A percentile compares a stretch with the other conserved stretches of the same genome.
Conservation (phyloP, 2,888 invertebrate genomes). For the Coenonympha glycerion region DNA sequence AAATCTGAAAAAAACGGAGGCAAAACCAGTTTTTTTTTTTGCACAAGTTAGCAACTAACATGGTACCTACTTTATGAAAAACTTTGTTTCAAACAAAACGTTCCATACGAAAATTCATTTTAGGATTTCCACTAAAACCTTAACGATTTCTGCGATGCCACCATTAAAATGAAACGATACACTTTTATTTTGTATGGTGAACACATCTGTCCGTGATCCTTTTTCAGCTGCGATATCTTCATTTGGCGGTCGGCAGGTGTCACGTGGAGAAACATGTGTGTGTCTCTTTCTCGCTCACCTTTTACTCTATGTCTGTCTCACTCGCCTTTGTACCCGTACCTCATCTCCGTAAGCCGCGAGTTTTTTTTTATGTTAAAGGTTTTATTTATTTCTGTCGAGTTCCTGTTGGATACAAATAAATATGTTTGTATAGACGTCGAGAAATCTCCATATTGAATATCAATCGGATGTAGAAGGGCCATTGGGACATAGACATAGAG, state of each 20-base stretch:
- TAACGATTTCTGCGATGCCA: constrained; percentile 2
- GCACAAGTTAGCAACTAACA: no score
- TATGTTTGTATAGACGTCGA: constrained; percentile 36
- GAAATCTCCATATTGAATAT: constrained; percentile 24
- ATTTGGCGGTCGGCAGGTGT: constrained; percentile 75
- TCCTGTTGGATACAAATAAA: constrained; percentile 56
- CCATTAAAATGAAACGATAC: constrained; percentile 18
- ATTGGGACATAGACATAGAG: no score
- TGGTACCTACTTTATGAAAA: no score
- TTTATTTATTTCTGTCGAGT: constrained; percentile 67
- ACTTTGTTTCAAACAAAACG: neutral
- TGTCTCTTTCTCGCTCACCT: constrained; percentile 39
- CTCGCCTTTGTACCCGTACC: constrained; percentile 54
- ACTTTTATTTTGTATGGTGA: constrained; percentile 37
- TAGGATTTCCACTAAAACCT: neutral
- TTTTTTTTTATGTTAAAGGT: constrained; percentile 52
- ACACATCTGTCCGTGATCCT: constrained; percentile 47
- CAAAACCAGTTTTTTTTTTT: no score
- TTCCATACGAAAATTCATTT: no score
- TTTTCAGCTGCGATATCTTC: constrained; percentile 76
- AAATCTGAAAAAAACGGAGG: no score
- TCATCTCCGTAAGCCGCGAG: constrained; percentile 51
- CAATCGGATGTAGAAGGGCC: no score
- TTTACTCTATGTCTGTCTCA: constrained; percentile 36
- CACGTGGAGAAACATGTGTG: constrained; percentile 50